phyloP scores from a whole-genome alignment of 2,888 invertebrate genomes.

The Drosophila barbarae region DNA sequence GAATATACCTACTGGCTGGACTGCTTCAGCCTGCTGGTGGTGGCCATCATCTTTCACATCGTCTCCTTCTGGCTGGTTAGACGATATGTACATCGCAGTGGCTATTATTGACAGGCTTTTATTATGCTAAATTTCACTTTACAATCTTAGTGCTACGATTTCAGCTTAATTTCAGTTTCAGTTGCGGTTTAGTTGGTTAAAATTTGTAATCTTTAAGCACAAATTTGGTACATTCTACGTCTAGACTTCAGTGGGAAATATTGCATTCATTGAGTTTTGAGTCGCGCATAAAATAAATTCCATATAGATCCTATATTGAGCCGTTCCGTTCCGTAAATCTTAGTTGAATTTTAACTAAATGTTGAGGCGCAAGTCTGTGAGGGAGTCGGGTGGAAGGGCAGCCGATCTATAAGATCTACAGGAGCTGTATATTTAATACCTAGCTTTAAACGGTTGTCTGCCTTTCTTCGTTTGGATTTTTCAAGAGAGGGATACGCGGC shows the following conservation, averaged over 20 bases:
- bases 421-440: constrained; percentile 11
- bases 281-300: constrained; percentile 36
- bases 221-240: constrained; percentile 30
- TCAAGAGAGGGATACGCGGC: constrained; percentile 8
- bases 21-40: constrained; percentile 77
- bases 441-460: constrained; percentile 27
- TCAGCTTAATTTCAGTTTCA: constrained; percentile 36
- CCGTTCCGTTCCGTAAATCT: constrained; percentile 2
- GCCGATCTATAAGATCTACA: constrained; percentile 34
- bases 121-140: constrained; percentile 39
- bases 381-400: not conserved
- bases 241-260: constrained; percentile 55
- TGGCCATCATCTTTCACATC: constrained; percentile 77
- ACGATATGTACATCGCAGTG: constrained; percentile 78
- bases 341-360: constrained; percentile 29
- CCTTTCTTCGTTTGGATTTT: not conserved
- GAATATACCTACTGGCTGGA: constrained; percentile 78
- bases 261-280: constrained; percentile 51
- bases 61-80: constrained; percentile 79
- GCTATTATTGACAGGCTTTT: constrained; percentile 76
- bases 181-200: constrained; percentile 30
- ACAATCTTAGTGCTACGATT: constrained; percentile 20
- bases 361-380: not conserved
- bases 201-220: constrained; percentile 42
- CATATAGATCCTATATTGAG: constrained; percentile 26